Percentiles rank a stretch among this genome's conserved stretches.
Conservation (phyloP, 2,888 invertebrate genomes). For the Eilema caniola region DNA sequence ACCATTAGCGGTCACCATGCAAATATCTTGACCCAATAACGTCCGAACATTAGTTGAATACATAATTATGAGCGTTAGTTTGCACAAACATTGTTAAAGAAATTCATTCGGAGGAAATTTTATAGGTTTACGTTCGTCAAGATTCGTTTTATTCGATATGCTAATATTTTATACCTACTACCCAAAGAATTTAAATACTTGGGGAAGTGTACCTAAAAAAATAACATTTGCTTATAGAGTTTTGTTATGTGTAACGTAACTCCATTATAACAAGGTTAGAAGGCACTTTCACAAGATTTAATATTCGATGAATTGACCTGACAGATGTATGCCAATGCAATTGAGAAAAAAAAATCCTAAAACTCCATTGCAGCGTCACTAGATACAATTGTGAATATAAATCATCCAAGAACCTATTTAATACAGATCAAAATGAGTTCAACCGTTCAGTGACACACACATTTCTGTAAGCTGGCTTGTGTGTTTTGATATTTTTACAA, state of each 20-base stretch:
- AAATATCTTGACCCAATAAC: constrained; percentile 49
- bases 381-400: too few species aligned
- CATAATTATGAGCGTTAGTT: constrained; percentile 30
- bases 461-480: not conserved
- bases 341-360: too few species aligned
- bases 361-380: too few species aligned
- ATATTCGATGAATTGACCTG: too few species aligned
- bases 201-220: too few species aligned
- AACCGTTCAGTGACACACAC: not conserved
- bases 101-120: not conserved
- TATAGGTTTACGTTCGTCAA: not conserved
- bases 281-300: too few species aligned
- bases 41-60: constrained; percentile 35
- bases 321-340: too few species aligned
- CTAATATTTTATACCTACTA: not conserved
- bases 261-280: too few species aligned
- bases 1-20: constrained; percentile 37
- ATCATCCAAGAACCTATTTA: not conserved
- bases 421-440: not conserved
- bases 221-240: too few species aligned
- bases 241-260: too few species aligned
- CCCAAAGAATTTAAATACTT: too few species aligned
- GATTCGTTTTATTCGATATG: not conserved
- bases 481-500: not conserved
- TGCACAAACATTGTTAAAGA: constrained; percentile 19